A percentile compares a stretch with the other conserved stretches of the same genome.
phyloP scores from a whole-genome alignment of 2,888 invertebrate genomes.

The Xylophagus ater region DNA sequence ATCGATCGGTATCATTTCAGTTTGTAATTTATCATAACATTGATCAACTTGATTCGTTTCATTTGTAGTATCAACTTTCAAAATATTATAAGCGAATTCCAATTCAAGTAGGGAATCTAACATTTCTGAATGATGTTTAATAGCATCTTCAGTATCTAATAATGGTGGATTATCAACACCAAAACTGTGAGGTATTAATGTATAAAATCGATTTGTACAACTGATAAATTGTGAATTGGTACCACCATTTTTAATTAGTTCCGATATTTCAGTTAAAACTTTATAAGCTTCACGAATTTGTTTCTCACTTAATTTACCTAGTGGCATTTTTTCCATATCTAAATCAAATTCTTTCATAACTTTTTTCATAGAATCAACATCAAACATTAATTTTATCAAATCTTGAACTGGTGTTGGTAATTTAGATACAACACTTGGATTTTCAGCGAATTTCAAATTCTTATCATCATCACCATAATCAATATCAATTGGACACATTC shows the following conservation, averaged over 20 bases:
- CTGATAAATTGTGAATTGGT: conserved; percentile 54
- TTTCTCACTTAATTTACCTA: conserved; percentile 87
- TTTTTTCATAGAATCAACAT: conserved; percentile 82
- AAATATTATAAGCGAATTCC: conserved; percentile 84
- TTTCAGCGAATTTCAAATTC: conserved; percentile 23
- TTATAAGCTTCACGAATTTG: conserved; percentile 79
- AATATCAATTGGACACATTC: conserved; percentile 64
- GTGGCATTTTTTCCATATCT: conserved; percentile 95
- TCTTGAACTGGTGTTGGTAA: conserved; percentile 68
- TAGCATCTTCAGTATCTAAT: conserved; percentile 61
- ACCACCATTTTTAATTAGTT: conserved; percentile 43
- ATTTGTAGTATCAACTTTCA: conserved; percentile 41
- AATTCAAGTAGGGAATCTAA: conserved; percentile 87
- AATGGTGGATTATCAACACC: conserved; percentile 74
- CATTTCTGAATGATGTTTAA: conserved; percentile 69
- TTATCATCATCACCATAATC: conserved; percentile 61
- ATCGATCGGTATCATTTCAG: conserved; percentile 63
- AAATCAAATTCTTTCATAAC: conserved; percentile 91
- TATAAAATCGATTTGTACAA: conserved; percentile 88
- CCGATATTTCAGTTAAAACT: conserved; percentile 62
- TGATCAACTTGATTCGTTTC: conserved; percentile 59
- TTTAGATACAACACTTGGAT: conserved; percentile 47
- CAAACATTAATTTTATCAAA: conserved; percentile 77
- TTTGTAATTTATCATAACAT: conserved; percentile 80
- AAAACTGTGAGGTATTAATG: conserved; percentile 90